A percentile compares a stretch with the other conserved stretches of the same genome.
Evolutionary conservation across 2,888 invertebrate species (phyloP).

Genomic region (Atethmia centrago): DNA sequence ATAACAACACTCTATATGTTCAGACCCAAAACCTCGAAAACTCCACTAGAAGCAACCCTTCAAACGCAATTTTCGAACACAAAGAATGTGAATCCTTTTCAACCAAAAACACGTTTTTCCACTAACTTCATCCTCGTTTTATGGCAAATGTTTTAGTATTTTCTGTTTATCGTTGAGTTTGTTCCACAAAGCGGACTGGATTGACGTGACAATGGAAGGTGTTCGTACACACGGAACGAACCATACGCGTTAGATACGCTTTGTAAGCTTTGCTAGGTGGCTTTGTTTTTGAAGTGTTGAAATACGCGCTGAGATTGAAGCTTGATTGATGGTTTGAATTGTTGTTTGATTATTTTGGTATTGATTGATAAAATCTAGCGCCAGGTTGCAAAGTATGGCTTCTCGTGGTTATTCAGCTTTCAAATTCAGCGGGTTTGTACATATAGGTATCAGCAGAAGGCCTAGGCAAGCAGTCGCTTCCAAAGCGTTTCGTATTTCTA

Average conservation of each 20-base stretch:
- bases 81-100: conserved; percentile 46
- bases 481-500: too few species aligned
- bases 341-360: conserved; percentile 16
- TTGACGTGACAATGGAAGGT: conserved; percentile 42
- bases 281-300: conserved; percentile 23
- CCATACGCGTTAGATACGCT: conserved; percentile 17
- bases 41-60: conserved; percentile 27
- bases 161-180: conserved; percentile 36
- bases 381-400: background rate
- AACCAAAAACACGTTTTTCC: conserved; percentile 40
- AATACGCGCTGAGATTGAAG: background rate
- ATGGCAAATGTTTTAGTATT: conserved; percentile 39
- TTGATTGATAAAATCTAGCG: conserved; percentile 3
- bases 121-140: conserved; percentile 42
- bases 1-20: conserved; percentile 21
- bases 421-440: too few species aligned
- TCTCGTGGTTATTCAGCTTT: background rate
- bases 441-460: too few species aligned
- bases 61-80: conserved; percentile 50
- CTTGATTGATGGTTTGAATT: conserved; percentile 15
- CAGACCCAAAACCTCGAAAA: conserved; percentile 7
- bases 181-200: conserved; percentile 29
- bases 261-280: background rate
- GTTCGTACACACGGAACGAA: conserved; percentile 10
- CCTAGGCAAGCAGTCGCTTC: too few species aligned